Evolutionary conservation across 2,888 invertebrate genomes (phyloP).

Genomic region (Trichopoda pennipes): DNA sequence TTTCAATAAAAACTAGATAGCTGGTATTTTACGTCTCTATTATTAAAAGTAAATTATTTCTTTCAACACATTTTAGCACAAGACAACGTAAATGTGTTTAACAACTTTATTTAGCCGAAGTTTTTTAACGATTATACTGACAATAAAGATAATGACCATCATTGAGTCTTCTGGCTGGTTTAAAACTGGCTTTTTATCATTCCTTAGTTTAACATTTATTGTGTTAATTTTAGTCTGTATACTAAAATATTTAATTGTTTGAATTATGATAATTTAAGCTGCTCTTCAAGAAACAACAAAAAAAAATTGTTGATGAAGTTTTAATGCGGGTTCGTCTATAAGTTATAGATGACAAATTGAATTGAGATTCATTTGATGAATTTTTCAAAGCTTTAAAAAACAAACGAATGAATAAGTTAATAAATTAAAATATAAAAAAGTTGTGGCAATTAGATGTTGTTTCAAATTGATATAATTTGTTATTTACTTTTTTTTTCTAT

Average conservation of each 20-base stretch:
- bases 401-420: background rate
- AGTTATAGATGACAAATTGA: no score
- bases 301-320: background rate
- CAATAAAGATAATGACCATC: background rate
- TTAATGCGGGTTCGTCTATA: no score
- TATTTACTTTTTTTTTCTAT: background rate
- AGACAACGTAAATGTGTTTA: background rate
- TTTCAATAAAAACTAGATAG: no score
- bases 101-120: constrained; percentile 23
- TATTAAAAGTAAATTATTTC: no score
- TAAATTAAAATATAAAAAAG: background rate
- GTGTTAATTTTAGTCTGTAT: no score
- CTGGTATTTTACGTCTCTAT: no score
- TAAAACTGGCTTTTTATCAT: constrained; percentile 12
- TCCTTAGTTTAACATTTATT: constrained; percentile 1
- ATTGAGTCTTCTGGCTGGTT: background rate
- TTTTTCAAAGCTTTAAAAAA: background rate
- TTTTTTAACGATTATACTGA: constrained; percentile 1
- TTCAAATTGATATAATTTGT: no score
- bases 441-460: background rate
- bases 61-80: constrained; percentile 16
- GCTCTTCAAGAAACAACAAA: background rate
- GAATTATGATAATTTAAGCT: constrained; percentile 33
- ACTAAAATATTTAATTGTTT: constrained; percentile 4
- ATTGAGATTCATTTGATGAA: no score